phyloP scores from a whole-genome alignment of 2,888 invertebrate species.

The Harmothoe impar region DNA sequence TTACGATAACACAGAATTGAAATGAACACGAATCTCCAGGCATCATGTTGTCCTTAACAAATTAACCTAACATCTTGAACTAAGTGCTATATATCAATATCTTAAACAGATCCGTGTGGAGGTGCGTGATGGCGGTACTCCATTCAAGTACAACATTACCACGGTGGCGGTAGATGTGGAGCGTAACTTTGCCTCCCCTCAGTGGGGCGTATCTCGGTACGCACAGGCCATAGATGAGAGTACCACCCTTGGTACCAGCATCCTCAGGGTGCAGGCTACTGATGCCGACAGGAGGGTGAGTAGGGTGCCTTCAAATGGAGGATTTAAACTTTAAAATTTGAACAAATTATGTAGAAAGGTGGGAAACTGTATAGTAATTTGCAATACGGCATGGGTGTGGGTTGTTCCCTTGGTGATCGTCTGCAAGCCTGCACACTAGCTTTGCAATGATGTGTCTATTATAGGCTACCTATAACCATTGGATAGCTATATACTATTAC shows the following conservation, averaged over 20 bases:
- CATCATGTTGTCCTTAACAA: too few relatives aligned
- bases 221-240: conserved; percentile 67
- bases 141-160: conserved; percentile 71
- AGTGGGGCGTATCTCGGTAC: conserved; percentile 67
- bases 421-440: too few relatives aligned
- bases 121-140: conserved; percentile 92
- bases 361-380: background rate
- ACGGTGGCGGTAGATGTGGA: conserved; percentile 74
- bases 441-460: too few relatives aligned
- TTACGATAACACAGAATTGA: too few relatives aligned
- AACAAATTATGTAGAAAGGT: background rate
- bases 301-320: background rate
- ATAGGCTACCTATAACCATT: too few relatives aligned
- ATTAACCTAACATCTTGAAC: too few relatives aligned
- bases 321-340: too few relatives aligned
- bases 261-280: conserved; percentile 72
- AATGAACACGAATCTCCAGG: too few relatives aligned
- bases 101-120: conserved; percentile 86
- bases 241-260: conserved; percentile 68
- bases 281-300: conserved; percentile 74
- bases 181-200: conserved; percentile 76
- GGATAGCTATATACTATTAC: too few relatives aligned
- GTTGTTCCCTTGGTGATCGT: too few relatives aligned
- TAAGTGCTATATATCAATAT: too few relatives aligned
- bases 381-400: too few relatives aligned